Base-by-base conservation (phyloP, 1,140 invertebrate species). In the Spodoptera litura region DNA sequence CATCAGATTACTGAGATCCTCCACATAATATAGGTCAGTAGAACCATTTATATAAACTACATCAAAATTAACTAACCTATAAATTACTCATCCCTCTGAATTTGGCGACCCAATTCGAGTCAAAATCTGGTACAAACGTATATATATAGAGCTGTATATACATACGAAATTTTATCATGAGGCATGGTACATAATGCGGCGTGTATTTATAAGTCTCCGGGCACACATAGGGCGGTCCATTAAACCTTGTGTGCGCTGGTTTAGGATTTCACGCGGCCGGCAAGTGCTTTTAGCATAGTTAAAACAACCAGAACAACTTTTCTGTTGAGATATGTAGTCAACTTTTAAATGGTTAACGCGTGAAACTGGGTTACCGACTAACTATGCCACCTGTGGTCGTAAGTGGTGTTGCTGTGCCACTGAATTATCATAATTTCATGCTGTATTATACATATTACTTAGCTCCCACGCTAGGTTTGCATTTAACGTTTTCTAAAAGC, bases 331-430 rank as follows among this genome's bases (percentile, higher is more conserved):
- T 88, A 83, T 87, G 84, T 83, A 85, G 78, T 58, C 79, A 88
- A 88, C 82, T 91, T 89, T 88, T 87, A 83, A 87, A 90, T 87
- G 83, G 62, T 79, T 84, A 87, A 83, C 84, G 80, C 72, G 58
- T 56, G 56, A 80, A 90, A 89, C 81, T 90, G 78, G 85, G 85
- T 85, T 85, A 85, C 79, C 53, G 79, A 80, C 82, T 85, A 82
- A 85, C 81, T 85, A 76, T 80, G 80, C 83, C 90, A 91, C 89
- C 90, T 91, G 88, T 87, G 87, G 82, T 85, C 83, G 74, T 85
- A 79, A 83, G 31, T 71, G 12, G 27, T 12, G 58, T 35, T 61
- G 27, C 15, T 66, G 15, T 62, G 27, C 38, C 49, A 31, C 31
- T 20, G 10, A 59, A 51, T 73, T 73, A 59, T 59, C 38, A 70